Conservation (phyloP, 2,888 invertebrate genomes). For the Dinocampus coccinellae region DNA sequence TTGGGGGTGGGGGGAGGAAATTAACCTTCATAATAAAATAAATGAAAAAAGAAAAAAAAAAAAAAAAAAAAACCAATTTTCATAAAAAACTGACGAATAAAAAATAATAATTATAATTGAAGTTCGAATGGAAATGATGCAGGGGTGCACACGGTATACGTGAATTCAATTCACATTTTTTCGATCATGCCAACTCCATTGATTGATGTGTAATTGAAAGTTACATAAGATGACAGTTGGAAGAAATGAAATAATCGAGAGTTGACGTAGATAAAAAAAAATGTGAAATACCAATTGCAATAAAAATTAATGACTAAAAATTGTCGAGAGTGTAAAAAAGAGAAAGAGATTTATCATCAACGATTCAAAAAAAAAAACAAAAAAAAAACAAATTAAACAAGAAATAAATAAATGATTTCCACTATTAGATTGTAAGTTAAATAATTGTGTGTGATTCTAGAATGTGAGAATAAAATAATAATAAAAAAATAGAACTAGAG, state of each 20-base stretch:
- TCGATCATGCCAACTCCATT: background rate
- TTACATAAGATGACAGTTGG: conserved; percentile 11
- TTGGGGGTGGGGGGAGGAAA: too few species aligned
- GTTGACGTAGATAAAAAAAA: background rate
- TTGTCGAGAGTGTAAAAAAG: conserved; percentile 1
- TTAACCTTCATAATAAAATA: background rate
- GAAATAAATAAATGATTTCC: conserved; percentile 43
- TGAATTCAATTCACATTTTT: conserved; percentile 27
- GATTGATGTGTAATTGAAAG: too few species aligned
- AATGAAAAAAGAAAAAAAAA: background rate
- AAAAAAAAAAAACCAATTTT: too few species aligned
- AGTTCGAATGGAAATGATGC: conserved; percentile 26
- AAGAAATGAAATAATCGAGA: background rate
- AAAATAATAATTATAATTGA: too few species aligned
- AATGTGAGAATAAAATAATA: conserved; percentile 21
- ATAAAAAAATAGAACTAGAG: conserved; percentile 39
- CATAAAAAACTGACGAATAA: too few species aligned
- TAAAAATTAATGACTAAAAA: background rate
- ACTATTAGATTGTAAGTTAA: conserved; percentile 61
- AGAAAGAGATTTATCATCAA: conserved; percentile 15
- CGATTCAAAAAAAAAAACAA: too few species aligned
- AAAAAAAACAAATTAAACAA: too few species aligned
- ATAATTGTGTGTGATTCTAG: conserved; percentile 55
- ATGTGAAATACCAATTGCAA: conserved; percentile 4
- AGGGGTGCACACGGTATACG: conserved; percentile 33